A percentile compares a stretch with the other conserved stretches of the same genome.
These are phyloP conservation scores for Phymatocera aterrima DNA, from an alignment of 2,888 invertebrate species.

Conservation along the genomic window DNA sequence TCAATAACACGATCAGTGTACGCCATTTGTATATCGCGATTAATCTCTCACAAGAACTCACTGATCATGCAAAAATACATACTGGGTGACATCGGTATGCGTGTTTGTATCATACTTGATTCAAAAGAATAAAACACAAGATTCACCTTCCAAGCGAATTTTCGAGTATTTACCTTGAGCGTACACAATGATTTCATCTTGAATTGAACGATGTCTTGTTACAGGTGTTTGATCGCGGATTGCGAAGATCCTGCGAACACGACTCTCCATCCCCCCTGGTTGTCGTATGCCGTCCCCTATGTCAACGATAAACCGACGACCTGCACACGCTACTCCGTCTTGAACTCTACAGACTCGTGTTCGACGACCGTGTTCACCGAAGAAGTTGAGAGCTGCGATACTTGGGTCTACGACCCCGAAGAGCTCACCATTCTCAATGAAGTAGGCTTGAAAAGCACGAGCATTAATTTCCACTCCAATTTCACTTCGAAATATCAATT, in stretches of 20 bases:
- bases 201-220: neutral
- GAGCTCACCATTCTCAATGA: conserved; percentile 80
- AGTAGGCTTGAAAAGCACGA: conserved; percentile 72
- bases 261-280: conserved; percentile 76
- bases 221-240: conserved; percentile 77
- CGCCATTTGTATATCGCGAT: too few species aligned
- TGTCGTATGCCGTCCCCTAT: conserved; percentile 73
- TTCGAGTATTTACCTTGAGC: too few species aligned
- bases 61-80: too few species aligned
- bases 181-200: too few species aligned
- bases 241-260: conserved; percentile 74
- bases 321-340: conserved; percentile 60
- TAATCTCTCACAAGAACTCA: too few species aligned
- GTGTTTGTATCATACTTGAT: too few species aligned
- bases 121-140: too few species aligned
- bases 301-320: conserved; percentile 71
- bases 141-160: too few species aligned
- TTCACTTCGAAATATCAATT: too few species aligned
- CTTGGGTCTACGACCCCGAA: conserved; percentile 78
- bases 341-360: conserved; percentile 67
- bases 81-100: too few species aligned
- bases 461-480: neutral
- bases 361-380: conserved; percentile 72
- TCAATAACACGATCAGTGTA: too few species aligned
- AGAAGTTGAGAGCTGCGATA: conserved; percentile 75